These are phyloP conservation scores for Reinhardtius hippoglossoides DNA, from an alignment of 2,113 vertebrate genomes.

Conservation along the genomic window DNA sequence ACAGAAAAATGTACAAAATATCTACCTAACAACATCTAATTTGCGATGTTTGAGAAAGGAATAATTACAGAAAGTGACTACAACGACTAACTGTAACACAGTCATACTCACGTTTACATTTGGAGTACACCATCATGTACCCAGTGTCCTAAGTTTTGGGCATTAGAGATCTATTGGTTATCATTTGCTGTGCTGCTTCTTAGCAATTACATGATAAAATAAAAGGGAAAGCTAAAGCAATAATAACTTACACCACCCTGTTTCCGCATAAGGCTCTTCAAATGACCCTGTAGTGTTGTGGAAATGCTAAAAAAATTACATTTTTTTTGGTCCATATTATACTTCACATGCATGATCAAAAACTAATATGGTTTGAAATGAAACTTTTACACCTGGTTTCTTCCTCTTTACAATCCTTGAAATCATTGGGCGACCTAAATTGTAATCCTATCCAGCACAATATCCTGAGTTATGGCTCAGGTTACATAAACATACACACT, in stretches of 20 bases:
- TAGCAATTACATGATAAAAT: conserved; percentile 60
- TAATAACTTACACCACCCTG: conserved; percentile 76
- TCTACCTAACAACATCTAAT: conserved; percentile 76
- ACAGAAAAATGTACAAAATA: conserved; percentile 81
- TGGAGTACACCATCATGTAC: conserved; percentile 68
- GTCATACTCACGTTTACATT: conserved; percentile 81
- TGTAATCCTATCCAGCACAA: conserved; percentile 54
- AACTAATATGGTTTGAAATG: conserved; percentile 53
- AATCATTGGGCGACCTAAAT: conserved; percentile 50
- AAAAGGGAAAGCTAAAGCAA: conserved; percentile 54
- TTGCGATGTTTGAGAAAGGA: conserved; percentile 71
- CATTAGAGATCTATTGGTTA: conserved; percentile 47
- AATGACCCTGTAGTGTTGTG: conserved; percentile 74
- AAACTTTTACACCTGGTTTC: conserved; percentile 28
- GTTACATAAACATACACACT: conserved; percentile 72
- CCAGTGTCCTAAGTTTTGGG: conserved; percentile 64
- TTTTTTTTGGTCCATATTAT: conserved; percentile 52
- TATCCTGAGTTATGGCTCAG: conserved; percentile 76
- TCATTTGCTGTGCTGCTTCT: conserved; percentile 49
- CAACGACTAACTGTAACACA: conserved; percentile 75
- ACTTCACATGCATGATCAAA: conserved; percentile 55
- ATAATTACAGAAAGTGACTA: conserved; percentile 73
- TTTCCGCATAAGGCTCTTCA: conserved; percentile 74
- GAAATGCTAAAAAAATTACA: conserved; percentile 15
- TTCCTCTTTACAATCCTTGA: conserved; percentile 41